These are phyloP conservation scores for Leptogaster cylindrica DNA, from an alignment of 2,888 invertebrate species.

Conservation along the genomic window DNA sequence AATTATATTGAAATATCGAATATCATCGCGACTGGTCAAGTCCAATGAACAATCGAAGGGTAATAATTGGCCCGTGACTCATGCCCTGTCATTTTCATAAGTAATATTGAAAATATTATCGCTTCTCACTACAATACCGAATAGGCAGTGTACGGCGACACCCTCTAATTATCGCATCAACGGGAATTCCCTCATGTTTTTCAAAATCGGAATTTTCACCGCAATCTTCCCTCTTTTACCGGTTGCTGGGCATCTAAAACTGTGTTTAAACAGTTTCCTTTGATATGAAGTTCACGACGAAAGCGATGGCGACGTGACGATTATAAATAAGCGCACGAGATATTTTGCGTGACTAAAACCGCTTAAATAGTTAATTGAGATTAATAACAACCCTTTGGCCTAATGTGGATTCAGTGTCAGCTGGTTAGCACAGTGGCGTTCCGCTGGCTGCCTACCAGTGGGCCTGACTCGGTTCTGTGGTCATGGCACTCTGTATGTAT, in stretches of 20 bases:
- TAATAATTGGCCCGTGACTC: no score
- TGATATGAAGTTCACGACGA: not conserved
- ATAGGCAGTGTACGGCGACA: not conserved
- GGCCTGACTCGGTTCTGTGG: no score
- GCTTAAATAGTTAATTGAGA: constrained; percentile 11
- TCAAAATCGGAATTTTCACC: not conserved
- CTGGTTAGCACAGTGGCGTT: not conserved
- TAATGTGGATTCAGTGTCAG: not conserved
- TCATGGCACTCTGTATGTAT: no score
- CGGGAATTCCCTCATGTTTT: not conserved
- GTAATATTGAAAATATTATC: no score
- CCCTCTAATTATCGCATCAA: not conserved
- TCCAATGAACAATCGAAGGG: no score
- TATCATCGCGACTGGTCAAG: no score
- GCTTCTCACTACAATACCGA: not conserved
- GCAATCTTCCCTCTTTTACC: not conserved
- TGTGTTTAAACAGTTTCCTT: not conserved
- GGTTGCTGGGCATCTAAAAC: not conserved
- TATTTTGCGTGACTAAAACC: constrained; percentile 11
- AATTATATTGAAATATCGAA: no score
- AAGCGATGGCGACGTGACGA: not conserved
- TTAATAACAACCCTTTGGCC: constrained; percentile 8
- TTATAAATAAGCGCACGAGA: not conserved
- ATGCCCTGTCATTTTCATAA: no score
- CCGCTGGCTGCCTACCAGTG: no score